phyloP scores from a whole-genome alignment of 2,888 invertebrate genomes.

The Anoncus sp. region DNA sequence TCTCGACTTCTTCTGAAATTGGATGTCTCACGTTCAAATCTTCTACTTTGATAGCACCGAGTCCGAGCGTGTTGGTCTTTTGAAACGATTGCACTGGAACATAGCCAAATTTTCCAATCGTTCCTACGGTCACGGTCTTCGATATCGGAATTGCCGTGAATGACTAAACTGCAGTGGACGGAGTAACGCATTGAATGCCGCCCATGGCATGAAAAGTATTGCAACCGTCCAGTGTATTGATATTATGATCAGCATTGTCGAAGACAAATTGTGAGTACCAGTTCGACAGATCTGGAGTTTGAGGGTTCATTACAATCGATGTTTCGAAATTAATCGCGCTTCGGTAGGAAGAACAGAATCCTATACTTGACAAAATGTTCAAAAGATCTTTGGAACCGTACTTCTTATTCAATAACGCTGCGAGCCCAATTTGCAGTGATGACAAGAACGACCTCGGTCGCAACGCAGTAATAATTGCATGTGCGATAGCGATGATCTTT shows the following conservation, averaged over 20 bases:
- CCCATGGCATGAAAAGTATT: conserved; percentile 34
- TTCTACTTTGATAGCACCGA: not conserved
- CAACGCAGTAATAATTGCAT: no score
- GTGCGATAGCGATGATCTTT: no score
- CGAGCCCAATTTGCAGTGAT: no score
- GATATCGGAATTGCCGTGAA: no score
- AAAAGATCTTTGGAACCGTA: no score
- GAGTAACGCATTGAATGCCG: conserved; percentile 32
- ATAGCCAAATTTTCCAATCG: not conserved
- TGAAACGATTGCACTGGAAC: not conserved
- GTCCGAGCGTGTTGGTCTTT: no score
- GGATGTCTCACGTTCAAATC: not conserved
- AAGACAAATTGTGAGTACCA: conserved; percentile 40
- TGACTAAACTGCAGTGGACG: no score
- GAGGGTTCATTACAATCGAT: no score
- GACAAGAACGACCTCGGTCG: no score
- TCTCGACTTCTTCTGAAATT: conserved; percentile 15
- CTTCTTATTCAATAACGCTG: no score
- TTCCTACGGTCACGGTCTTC: conserved; percentile 11
- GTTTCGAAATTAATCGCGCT: conserved; percentile 68
- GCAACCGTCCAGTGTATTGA: conserved; percentile 15
- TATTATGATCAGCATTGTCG: conserved; percentile 21
- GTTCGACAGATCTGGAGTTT: no score
- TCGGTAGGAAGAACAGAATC: conserved; percentile 41
- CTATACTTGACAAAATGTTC: no score